A percentile compares a stretch with the other conserved stretches of the same genome.
phyloP scores from a whole-genome alignment of 2,113 vertebrate species.

The Amblyopsis rosae region DNA sequence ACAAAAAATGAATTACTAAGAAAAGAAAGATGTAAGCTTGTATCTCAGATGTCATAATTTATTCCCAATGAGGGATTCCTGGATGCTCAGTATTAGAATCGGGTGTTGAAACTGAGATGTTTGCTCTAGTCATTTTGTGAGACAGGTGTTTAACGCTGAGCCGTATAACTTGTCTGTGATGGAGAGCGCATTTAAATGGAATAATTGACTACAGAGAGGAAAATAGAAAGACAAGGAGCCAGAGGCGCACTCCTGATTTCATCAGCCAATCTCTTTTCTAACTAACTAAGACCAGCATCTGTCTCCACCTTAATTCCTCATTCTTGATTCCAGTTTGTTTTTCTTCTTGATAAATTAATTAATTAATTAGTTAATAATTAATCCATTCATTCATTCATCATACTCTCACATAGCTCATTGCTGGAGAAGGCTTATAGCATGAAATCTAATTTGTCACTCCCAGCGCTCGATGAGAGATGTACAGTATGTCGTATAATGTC shows the following conservation, averaged over 20 bases:
- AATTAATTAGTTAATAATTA: neutral
- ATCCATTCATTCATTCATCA: conserved; percentile 6
- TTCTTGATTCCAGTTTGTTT: neutral
- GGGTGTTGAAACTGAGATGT: conserved; percentile 32
- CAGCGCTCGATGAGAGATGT: too few relatives aligned
- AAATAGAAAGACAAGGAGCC: conserved; percentile 35
- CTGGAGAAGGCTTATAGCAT: conserved; percentile 22
- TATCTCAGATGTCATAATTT: conserved; percentile 45
- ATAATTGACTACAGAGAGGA: conserved; percentile 31
- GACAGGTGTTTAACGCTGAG: conserved; percentile 53
- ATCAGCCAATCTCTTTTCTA: conserved; percentile 10
- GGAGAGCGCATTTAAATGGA: conserved; percentile 36
- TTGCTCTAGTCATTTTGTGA: conserved; percentile 13
- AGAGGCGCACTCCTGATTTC: conserved; percentile 34
- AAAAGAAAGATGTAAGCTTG: conserved; percentile 16
- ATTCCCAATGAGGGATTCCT: conserved; percentile 43
- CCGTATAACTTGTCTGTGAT: conserved; percentile 7
- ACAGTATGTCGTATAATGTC: neutral
- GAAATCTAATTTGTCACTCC: conserved; percentile 41
- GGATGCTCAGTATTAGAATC: conserved; percentile 32
- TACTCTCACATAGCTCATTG: neutral
- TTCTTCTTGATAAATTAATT: neutral
- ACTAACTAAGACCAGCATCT: neutral
- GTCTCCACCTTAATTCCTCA: neutral
- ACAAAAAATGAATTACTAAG: neutral